phyloP scores from a whole-genome alignment of 2,888 invertebrate species.

The Cheilosia variabilis region DNA sequence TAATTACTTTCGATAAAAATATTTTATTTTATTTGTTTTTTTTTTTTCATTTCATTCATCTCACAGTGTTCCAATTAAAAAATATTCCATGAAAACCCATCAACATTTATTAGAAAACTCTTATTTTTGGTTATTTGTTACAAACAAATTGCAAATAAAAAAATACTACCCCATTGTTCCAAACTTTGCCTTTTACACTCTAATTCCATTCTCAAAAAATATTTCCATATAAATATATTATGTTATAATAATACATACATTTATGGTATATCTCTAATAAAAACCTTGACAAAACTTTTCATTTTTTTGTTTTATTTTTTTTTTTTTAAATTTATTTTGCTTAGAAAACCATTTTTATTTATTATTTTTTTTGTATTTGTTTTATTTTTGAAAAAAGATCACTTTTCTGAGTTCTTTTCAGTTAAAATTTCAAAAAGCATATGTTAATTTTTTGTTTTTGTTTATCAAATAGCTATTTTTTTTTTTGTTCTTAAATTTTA shows the following conservation, averaged over 20 bases:
- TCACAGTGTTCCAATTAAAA: slow-evolving; percentile 23
- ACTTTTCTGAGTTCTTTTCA: slow-evolving; percentile 74
- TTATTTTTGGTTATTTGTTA: slow-evolving; percentile 4
- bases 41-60: no score
- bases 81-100: slow-evolving; percentile 53
- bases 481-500: slow-evolving; percentile 25
- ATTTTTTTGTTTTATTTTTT: slow-evolving; percentile 24
- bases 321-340: slow-evolving; percentile 20
- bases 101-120: slow-evolving; percentile 66
- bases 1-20: slow-evolving; percentile 51
- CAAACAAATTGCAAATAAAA: not conserved
- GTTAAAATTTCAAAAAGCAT: slow-evolving; percentile 73
- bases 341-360: slow-evolving; percentile 58
- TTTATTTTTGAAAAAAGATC: slow-evolving; percentile 67
- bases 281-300: slow-evolving; percentile 65
- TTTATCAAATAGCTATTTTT: not conserved
- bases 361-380: slow-evolving; percentile 7
- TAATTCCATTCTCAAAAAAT: slow-evolving; percentile 69
- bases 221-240: slow-evolving; percentile 66
- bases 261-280: slow-evolving; percentile 60
- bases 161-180: slow-evolving; percentile 47
- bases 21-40: slow-evolving; percentile 17
- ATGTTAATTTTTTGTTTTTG: slow-evolving; percentile 25
- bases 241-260: slow-evolving; percentile 32
- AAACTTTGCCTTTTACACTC: slow-evolving; percentile 34